These are phyloP conservation scores for Lepidurus packardi DNA, from an alignment of 1,140 invertebrate species.

Conservation along the genomic window DNA sequence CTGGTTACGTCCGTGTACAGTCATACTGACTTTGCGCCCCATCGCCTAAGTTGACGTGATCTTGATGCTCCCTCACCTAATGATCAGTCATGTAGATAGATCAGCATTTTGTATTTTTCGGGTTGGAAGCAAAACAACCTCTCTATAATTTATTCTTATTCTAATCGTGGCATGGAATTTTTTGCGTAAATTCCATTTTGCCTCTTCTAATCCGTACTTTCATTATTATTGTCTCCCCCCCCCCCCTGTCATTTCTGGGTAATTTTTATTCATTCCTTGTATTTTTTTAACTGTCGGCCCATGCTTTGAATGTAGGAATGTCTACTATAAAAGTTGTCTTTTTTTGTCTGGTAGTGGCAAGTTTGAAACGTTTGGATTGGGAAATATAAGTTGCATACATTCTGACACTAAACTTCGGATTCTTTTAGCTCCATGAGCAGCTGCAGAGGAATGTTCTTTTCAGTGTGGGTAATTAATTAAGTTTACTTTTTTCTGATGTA, in stretches of 20 bases:
- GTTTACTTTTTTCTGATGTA: too few relatives aligned
- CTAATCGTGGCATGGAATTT: not conserved
- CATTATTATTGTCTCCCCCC: not conserved
- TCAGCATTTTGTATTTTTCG: not conserved
- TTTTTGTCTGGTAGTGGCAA: not conserved
- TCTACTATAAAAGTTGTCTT: not conserved
- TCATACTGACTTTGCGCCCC: conserved; percentile 8
- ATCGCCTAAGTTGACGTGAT: not conserved
- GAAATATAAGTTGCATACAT: conserved; percentile 19
- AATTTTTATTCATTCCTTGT: not conserved
- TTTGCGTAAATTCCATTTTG: conserved; percentile 5
- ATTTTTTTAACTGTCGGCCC: not conserved
- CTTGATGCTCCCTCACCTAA: not conserved
- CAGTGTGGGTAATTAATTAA: too few relatives aligned
- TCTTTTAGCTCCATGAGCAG: too few relatives aligned
- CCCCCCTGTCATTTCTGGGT: not conserved
- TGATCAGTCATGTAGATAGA: not conserved
- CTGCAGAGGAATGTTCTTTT: too few relatives aligned
- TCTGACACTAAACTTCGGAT: not conserved
- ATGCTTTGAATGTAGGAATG: conserved; percentile 10
- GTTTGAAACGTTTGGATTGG: conserved; percentile 3
- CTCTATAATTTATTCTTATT: not conserved
- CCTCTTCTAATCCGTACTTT: not conserved
- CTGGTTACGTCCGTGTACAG: conserved; percentile 15
- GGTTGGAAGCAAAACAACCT: not conserved